Base-by-base conservation (phyloP, 2,797 vertebrate species). In the Sardinella longiceps region DNA sequence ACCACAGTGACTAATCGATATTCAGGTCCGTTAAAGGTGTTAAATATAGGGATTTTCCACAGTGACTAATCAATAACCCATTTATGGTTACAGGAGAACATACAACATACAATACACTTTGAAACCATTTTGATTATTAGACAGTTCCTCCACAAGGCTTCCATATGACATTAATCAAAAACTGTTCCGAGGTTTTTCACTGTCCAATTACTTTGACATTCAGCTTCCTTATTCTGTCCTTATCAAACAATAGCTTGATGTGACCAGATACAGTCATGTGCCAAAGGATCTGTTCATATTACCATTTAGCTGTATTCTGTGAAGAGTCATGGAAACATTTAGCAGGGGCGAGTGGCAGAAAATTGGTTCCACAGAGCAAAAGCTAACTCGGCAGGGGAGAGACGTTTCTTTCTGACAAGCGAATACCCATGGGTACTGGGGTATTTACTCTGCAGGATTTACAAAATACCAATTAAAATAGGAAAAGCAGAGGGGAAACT, bases 391-490 rank as follows among this genome's bases (percentile, higher is more conserved):
- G 84, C 80, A 39, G 83, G 87, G 30, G 46, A 50, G 37, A 12
- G 45, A 33, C 80, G 33, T 81, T 37, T 81, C 56, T 77, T 66
- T 80, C 83, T 58, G 15, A 74, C 15, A 45, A 50, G 12, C 60
- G 25, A 83, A 81, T 89, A 56, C 83, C 84, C 82, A 66, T 9
- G 48, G 70, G 84, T 6, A 14, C 48, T 45, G 18, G 81, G 80
- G 46, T 53, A 84, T 84, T 74, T 84, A 63, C 45, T 63, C 53
- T 66, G 84, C 51, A 9, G 20, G 28, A 81, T 86, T 84, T 53
- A 84, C n/a, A 82, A 84, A 87, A 85, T 80, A 81, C 25, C 74
- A 88, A 86, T 87, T 84, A 70, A 81, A 81, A 70, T 37, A 70
- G 30, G 63, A 30, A 37, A 37, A 33, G 30, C 63, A 15, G 30